Evolutionary conservation across 2,113 vertebrate genomes (phyloP).

Genomic region (Apodemus sylvaticus): DNA sequence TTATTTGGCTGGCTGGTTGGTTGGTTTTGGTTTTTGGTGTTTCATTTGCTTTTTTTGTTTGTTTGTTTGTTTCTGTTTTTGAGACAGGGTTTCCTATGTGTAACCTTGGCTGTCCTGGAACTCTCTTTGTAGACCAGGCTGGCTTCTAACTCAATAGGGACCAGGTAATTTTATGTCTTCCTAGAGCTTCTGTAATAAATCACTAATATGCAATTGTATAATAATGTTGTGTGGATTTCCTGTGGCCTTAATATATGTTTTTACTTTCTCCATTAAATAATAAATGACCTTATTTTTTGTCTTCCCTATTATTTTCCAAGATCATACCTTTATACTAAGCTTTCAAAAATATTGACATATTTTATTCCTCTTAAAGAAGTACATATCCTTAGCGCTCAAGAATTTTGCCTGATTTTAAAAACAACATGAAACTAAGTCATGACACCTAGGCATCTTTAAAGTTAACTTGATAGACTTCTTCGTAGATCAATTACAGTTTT

Average conservation of each 20-base stretch:
- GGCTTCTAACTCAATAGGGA: not conserved
- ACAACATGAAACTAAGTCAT: not conserved
- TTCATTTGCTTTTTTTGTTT: not conserved
- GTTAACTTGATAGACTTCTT: not conserved
- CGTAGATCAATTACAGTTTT: not conserved
- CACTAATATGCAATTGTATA: not conserved
- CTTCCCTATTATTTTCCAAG: not conserved
- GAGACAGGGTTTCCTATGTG: not conserved
- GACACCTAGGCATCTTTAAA: not conserved
- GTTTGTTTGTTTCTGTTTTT: not conserved
- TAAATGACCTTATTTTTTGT: not conserved
- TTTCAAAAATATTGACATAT: not conserved
- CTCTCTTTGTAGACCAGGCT: not conserved
- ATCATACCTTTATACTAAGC: not conserved
- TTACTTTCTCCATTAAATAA: not conserved
- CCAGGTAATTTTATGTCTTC: not conserved
- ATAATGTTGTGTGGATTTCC: not conserved
- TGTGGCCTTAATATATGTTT: not conserved
- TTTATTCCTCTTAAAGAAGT: not conserved
- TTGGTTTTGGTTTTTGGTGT: not conserved
- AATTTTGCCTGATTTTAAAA: constrained; percentile 3
- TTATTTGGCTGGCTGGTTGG: not conserved
- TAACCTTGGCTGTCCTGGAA: not conserved
- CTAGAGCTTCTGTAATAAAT: not conserved
- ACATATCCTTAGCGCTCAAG: not conserved